Conservation (phyloP, 1,140 invertebrate species). For the Pseudomyrmex gracilis region DNA sequence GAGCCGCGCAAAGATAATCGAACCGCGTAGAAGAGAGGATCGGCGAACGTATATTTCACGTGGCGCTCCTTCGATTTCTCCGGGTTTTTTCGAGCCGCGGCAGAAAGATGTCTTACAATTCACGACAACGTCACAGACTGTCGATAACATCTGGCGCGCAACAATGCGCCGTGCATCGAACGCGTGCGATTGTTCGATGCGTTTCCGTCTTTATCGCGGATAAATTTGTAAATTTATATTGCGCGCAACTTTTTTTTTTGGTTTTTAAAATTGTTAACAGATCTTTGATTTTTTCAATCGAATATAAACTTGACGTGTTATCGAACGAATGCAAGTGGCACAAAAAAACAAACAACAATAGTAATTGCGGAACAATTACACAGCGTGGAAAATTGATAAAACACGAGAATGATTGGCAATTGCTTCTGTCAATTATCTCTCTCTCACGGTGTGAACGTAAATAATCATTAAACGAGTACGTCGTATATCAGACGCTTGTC, state of each 20-base stretch:
- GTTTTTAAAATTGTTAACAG: too few species aligned
- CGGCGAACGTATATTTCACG: slow-evolving; percentile 47
- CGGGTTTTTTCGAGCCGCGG: background rate
- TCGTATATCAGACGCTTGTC: background rate
- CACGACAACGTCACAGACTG: slow-evolving; percentile 77
- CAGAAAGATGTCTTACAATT: slow-evolving; percentile 75
- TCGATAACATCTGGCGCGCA: slow-evolving; percentile 58
- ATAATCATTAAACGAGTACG: background rate
- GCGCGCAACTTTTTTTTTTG: background rate
- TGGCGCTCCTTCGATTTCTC: slow-evolving; percentile 46
- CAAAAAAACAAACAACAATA: background rate
- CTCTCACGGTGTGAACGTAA: background rate
- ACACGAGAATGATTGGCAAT: background rate
- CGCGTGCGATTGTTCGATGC: background rate
- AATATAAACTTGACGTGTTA: background rate
- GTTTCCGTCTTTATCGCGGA: background rate
- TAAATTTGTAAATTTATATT: background rate
- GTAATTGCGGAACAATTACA: slow-evolving; percentile 2
- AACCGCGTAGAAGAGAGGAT: slow-evolving; percentile 59
- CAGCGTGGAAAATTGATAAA: background rate
- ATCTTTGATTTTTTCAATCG: too few species aligned
- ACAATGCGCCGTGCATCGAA: slow-evolving; percentile 23
- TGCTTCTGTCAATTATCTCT: background rate
- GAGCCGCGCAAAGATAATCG: slow-evolving; percentile 61
- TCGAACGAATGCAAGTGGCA: background rate